Percentiles rank a stretch among this genome's conserved stretches.
Evolutionary conservation across 92 coral and sea anemone genomes (phyloP).

Genomic region (Actinostola sp.): DNA sequence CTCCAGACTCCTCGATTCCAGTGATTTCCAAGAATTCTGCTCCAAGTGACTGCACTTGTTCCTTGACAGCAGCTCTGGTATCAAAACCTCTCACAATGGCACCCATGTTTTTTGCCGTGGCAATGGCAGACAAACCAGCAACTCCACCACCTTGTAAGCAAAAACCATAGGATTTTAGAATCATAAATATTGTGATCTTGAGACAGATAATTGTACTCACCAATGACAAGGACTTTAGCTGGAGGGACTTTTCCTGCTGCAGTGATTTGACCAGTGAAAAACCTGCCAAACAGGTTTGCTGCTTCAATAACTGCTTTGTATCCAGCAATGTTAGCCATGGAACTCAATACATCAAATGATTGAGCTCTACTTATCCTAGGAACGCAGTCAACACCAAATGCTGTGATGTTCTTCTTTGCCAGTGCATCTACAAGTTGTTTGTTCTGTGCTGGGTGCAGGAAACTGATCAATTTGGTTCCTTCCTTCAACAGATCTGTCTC

Average conservation of each 20-base stretch:
- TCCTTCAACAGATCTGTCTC: conserved; percentile 94
- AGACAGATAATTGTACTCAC: conserved; percentile 39
- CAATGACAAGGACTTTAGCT: conserved; percentile 93
- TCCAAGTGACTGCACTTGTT: conserved; percentile 97
- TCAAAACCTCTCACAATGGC: conserved; percentile 98
- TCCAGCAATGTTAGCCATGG: conserved; percentile 99
- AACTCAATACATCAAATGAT: conserved; percentile 90
- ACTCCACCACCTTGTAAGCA: conserved; percentile 99
- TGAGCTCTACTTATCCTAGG: conserved; percentile 97
- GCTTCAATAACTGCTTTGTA: conserved; percentile 98
- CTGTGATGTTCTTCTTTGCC: conserved; percentile 82
- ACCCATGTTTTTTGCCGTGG: conserved; percentile 94
- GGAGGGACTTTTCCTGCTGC: conserved; percentile 99
- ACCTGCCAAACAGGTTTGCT: conserved; percentile 96
- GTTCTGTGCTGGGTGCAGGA: conserved; percentile 96
- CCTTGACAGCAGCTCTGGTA: conserved; percentile 92
- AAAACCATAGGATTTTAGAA: not conserved
- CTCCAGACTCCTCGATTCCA: conserved; percentile 92
- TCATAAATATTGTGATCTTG: not conserved
- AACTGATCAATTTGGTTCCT: conserved; percentile 85
- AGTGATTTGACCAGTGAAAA: conserved; percentile 97
- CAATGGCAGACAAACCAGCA: conserved; percentile 94
- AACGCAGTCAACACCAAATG: conserved; percentile 95
- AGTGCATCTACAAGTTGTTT: conserved; percentile 76
- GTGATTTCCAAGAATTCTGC: conserved; percentile 97